phyloP scores from a whole-genome alignment of 2,888 invertebrate species.

The Meliscaeva auricollis region DNA sequence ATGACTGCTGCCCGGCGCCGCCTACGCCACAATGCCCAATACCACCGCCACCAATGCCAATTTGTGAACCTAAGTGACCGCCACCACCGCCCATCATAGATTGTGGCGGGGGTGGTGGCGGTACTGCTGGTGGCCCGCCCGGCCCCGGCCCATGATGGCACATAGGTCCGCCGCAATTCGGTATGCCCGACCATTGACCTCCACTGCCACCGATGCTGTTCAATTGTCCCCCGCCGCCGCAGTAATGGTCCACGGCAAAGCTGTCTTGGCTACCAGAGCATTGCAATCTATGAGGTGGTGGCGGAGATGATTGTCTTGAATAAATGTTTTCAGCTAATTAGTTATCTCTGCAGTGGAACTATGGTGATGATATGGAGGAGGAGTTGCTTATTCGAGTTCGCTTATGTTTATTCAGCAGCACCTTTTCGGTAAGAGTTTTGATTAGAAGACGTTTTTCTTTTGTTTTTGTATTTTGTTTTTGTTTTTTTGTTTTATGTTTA shows the following conservation, averaged over 20 bases:
- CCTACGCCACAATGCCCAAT: slow-evolving; percentile 80
- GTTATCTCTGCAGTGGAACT: slow-evolving; percentile 75
- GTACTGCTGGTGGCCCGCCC: slow-evolving; percentile 78
- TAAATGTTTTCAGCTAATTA: slow-evolving; percentile 82
- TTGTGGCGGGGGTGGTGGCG: slow-evolving; percentile 81
- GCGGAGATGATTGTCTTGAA: slow-evolving; percentile 84
- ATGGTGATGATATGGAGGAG: slow-evolving; percentile 39
- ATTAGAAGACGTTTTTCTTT: background rate
- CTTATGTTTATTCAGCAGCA: slow-evolving; percentile 9
- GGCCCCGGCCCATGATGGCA: slow-evolving; percentile 80
- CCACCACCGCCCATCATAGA: slow-evolving; percentile 81
- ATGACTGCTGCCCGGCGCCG: slow-evolving; percentile 81
- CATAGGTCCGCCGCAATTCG: slow-evolving; percentile 80
- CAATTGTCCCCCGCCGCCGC: slow-evolving; percentile 80
- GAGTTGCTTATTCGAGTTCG: slow-evolving; percentile 25
- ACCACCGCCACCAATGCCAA: slow-evolving; percentile 82
- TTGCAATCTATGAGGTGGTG: slow-evolving; percentile 84
- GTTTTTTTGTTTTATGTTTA: background rate
- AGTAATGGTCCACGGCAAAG: slow-evolving; percentile 85
- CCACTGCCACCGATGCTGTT: slow-evolving; percentile 79
- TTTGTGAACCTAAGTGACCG: slow-evolving; percentile 80
- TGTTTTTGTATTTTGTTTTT: background rate
- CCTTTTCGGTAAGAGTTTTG: background rate
- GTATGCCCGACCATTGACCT: slow-evolving; percentile 81
- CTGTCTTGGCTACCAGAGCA: slow-evolving; percentile 85